These are phyloP conservation scores for Eidolon dupreanum DNA, from an alignment of 2,797 vertebrate genomes.

Conservation along the genomic window DNA sequence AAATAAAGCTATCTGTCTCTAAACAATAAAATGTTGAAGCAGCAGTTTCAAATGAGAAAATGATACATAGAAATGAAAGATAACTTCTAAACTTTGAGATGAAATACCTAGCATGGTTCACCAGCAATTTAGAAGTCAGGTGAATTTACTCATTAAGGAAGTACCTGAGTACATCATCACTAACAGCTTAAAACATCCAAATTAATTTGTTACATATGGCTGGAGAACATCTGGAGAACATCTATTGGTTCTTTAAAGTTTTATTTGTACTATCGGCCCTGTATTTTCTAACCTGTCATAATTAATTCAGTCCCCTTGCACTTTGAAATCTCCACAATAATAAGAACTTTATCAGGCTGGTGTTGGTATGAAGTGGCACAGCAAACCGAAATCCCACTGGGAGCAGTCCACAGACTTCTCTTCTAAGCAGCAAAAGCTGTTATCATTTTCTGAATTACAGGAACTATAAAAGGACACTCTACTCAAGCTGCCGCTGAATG, in stretches of 20 bases:
- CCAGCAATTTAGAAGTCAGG: background rate
- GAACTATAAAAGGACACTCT: conserved; percentile 94
- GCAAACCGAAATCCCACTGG: conserved; percentile 88
- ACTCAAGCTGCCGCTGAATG: conserved; percentile 93
- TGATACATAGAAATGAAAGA: conserved; percentile 30
- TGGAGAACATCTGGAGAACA: conserved; percentile 75
- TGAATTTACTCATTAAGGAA: conserved; percentile 75
- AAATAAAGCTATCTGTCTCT: conserved; percentile 43
- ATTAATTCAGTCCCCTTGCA: conserved; percentile 87
- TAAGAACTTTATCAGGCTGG: conserved; percentile 90
- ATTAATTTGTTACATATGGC: conserved; percentile 74
- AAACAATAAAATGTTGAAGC: conserved; percentile 32
- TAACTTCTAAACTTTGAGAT: conserved; percentile 44
- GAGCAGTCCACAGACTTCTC: conserved; percentile 89
- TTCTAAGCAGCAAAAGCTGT: conserved; percentile 90
- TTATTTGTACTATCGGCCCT: conserved; percentile 83
- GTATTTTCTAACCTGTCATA: conserved; percentile 86
- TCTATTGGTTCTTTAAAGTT: conserved; percentile 84
- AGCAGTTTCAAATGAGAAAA: conserved; percentile 57
- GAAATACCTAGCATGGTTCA: background rate
- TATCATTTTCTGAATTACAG: conserved; percentile 93
- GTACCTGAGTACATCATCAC: conserved; percentile 39
- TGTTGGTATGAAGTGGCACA: conserved; percentile 86
- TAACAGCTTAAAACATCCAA: conserved; percentile 66
- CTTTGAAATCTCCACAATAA: conserved; percentile 89